Conservation (phyloP, 2,888 invertebrate species). For the Perdita meconis region DNA sequence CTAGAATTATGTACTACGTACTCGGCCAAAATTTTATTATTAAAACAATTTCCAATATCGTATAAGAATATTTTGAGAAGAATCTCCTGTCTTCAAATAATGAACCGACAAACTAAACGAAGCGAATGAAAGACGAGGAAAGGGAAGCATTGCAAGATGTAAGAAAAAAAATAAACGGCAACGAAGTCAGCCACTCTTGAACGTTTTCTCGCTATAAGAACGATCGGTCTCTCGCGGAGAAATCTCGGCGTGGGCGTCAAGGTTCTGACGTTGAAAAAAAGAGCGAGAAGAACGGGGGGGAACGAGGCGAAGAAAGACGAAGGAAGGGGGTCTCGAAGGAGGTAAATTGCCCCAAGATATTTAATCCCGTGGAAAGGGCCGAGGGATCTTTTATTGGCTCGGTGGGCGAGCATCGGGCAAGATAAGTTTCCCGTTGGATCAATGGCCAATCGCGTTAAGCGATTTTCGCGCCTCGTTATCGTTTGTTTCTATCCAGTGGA, state of each 20-base stretch:
- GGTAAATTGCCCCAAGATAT: slow-evolving; percentile 81
- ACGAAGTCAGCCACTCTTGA: no score
- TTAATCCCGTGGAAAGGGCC: slow-evolving; percentile 78
- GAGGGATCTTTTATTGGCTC: slow-evolving; percentile 80
- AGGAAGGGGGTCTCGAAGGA: slow-evolving; percentile 62
- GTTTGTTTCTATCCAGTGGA: slow-evolving; percentile 71
- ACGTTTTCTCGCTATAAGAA: slow-evolving; percentile 38
- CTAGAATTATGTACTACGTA: no score
- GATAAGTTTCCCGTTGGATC: slow-evolving; percentile 77
- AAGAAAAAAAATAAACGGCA: no score
- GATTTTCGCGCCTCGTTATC: slow-evolving; percentile 82
- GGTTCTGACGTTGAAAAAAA: slow-evolving; percentile 49
- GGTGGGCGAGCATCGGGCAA: slow-evolving; percentile 71
- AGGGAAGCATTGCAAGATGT: no score
- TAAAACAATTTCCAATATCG: no score
- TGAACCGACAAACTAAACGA: no score
- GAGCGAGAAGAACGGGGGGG: slow-evolving; percentile 15
- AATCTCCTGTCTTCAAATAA: no score
- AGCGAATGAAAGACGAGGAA: no score
- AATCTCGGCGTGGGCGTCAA: slow-evolving; percentile 68
- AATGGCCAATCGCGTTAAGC: slow-evolving; percentile 81
- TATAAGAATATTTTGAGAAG: no score
- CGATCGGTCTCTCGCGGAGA: slow-evolving; percentile 63
- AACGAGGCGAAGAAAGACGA: slow-evolving; percentile 20
- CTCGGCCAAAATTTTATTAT: no score